Base-by-base conservation (phyloP, 2,888 invertebrate genomes). In the Sinelater perroti region DNA sequence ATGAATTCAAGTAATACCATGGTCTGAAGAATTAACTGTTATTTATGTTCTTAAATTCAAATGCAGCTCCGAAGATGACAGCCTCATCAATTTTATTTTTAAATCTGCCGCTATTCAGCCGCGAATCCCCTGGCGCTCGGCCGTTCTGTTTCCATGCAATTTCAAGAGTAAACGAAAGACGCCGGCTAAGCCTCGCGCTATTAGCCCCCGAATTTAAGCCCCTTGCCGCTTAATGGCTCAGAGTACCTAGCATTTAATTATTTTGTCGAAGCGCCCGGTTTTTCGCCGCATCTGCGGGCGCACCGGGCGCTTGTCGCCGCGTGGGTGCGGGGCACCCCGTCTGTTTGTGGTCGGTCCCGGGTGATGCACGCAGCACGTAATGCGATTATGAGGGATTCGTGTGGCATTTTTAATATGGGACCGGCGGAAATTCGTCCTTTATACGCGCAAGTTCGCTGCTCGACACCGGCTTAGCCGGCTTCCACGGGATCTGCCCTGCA, bases 351-450 rank as follows among this genome's bases (percentile, higher is more conserved):
- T 46, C 20, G 31, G 21, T 13, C 33, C 13, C 20, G 31, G 30
- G 20, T 30, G 31, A 46, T 46, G 33, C 46, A 46, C 33, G 20
- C 24, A 40, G 40, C 24, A 40, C 24, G 14, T 40, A 40, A 40
- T 40, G 14, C 40, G 40, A 40, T 40, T 40, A 40, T 24, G 40
- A 40, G 13, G 40, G 40, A 40, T 40, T 40, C 20, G 40, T 24
- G 24, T 24, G 40, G 40, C 40, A 40, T 40, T 40, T 26, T 40
- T 40, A 40, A 40, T 40, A 40, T 40, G 40, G 26, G 40, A 38
- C 24, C 7, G n/a, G 11, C 18, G 38, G 10, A 21, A 35, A 35
- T 16, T 35, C 16, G 5, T n/a, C n/a, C n/a, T n/a, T n/a, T n/a
- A n/a, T n/a, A n/a, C n/a, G n/a, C n/a, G n/a, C n/a, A n/a, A n/a